Evolutionary conservation across 1,140 invertebrate genomes (phyloP).

Genomic region (Pantala flavescens): DNA sequence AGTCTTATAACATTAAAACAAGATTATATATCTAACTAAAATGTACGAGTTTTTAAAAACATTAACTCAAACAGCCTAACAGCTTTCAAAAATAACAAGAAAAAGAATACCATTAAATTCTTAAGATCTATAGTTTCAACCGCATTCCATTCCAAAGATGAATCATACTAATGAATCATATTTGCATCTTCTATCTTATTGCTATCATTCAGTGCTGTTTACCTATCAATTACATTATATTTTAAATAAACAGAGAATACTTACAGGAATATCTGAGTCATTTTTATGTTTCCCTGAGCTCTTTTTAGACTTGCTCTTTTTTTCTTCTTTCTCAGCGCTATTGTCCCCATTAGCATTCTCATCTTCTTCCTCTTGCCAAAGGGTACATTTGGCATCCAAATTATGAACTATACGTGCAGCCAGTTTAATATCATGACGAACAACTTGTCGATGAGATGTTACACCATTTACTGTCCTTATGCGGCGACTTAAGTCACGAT

Average conservation of each 20-base stretch:
- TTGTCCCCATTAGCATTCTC: background rate
- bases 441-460: slow-evolving; percentile 80
- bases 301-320: background rate
- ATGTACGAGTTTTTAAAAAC: no score
- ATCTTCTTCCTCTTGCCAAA: slow-evolving; percentile 56
- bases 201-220: no score
- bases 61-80: no score
- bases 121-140: no score
- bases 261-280: slow-evolving; percentile 1
- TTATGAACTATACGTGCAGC: slow-evolving; percentile 92
- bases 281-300: slow-evolving; percentile 15
- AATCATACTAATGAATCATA: no score
- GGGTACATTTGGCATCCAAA: slow-evolving; percentile 69
- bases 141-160: no score
- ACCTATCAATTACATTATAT: no score
- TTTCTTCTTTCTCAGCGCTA: background rate
- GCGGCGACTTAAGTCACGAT: slow-evolving; percentile 82
- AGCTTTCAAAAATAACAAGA: no score
- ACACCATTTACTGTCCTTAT: slow-evolving; percentile 89
- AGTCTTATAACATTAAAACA: no score
- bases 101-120: no score
- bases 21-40: no score
- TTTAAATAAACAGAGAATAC: background rate
- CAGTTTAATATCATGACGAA: slow-evolving; percentile 84
- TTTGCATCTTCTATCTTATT: no score